Evolutionary conservation across 2,797 vertebrate genomes (phyloP), one percentile per base, ranked within the genome.

Genomic region (Pempheris klunzingeri): DNA sequence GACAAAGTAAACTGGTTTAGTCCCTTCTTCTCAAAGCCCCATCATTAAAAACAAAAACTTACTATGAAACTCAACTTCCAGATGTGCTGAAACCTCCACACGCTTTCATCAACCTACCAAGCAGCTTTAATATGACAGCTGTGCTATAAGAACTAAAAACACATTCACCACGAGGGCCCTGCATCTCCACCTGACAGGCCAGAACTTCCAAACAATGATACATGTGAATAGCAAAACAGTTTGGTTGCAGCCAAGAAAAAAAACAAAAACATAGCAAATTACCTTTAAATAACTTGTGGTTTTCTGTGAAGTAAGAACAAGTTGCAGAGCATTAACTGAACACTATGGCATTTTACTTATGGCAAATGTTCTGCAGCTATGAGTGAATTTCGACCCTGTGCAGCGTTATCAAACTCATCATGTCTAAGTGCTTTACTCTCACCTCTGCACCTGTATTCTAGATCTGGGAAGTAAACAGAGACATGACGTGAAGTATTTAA

Each of bases 391-490:
- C 28, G 17, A 67, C 36, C 14, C 61, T 50, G 64, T 64, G 59
- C 55, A 28, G 63, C 38, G 14, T 41, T 54, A 4, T 61, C 30
- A 49, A 57, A 41, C 30, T 53, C 22, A 4, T 15, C 13, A 44
- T 12, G 20, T 13, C 30, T 18, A 72, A 67, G 36, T 63, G 59
- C 32, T 26, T 20, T 44, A 8, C 3, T 32, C 11, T 17, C 4
- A 0, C 3, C 18, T 47, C 43, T 41, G 15, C 20, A 10, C 69
- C 60, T 77, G 64, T 13, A 20, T n/a, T 68, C 43, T 30, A 63
- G 39, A 68, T 44, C 63, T 86, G 79, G 66, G 84, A 78, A 65
- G 2, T 39, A 46, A 79, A 80, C 44, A 73, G 61, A 81, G 77
- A 66, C 24, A 39, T 62, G 57, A 71, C 66, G 17, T 55, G 14